Base-by-base conservation (phyloP, 2,113 vertebrate genomes). In the Regulus satrapa region DNA sequence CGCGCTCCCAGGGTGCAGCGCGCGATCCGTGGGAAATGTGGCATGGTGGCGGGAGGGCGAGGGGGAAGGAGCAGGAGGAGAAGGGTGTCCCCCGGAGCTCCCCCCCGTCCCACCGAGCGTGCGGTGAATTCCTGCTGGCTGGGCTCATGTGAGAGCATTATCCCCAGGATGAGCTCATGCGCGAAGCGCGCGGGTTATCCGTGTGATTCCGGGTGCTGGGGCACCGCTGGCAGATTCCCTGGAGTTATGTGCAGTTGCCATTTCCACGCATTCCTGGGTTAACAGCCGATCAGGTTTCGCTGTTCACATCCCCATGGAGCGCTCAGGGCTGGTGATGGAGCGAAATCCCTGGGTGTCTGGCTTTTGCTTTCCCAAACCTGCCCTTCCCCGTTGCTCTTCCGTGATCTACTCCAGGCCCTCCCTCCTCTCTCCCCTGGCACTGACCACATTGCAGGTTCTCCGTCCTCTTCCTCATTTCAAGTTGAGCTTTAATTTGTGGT, bases 171-270 rank as follows among this genome's bases (percentile, higher is more conserved):
- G 97, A 98, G 95, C 97, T 98, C 96, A 96, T 92, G 94, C 54
- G 24, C 16, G 19, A 96, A 81, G 95, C 95, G 54, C 79, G 96
- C 94, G 45, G 96, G 94, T 85, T 97, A 98, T 98, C 97, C 49
- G 67, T 97, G 97, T 64, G 73, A 96, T 97, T 95, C 96, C 78
- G 94, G 97, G 95, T 94, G 97, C 98, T 95, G 98, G 97, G 97
- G 97, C 97, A 94, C 95, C 89, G 85, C 91, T 89, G 91, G 73
- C 45, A 58, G 97, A 94, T 97, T 97, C 97, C 95, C 93, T 8
- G 85, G 86, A 95, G 97, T 95, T 98, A 97, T 97, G 96, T 28
- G 78, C 97, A 98, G 97, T 98, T 98, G 98, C 98, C 98, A 97
- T 97, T 97, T 97, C 90, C 94, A 96, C 46, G 96, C 97, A 97